A percentile compares a stretch with the other conserved stretches of the same genome.
Evolutionary conservation across 2,888 invertebrate genomes (phyloP).

Genomic region (Dichetophora obliterata): DNA sequence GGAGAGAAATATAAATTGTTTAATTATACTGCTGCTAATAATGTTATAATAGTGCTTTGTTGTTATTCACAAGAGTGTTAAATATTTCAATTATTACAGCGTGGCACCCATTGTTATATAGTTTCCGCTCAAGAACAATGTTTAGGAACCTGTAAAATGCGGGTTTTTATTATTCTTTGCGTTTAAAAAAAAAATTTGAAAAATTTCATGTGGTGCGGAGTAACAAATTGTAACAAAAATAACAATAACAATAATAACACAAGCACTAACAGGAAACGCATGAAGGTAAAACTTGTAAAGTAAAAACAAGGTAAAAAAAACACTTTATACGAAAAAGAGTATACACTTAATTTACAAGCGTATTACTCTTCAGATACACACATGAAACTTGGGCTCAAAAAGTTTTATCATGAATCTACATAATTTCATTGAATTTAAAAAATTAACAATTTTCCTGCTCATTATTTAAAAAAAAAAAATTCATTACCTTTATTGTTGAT

Average conservation of each 20-base stretch:
- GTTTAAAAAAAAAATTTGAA: neutral
- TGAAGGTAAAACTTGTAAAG: conserved; percentile 13
- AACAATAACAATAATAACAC: conserved; percentile 11
- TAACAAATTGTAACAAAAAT: conserved; percentile 9
- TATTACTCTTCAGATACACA: too few species aligned
- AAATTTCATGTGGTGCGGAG: neutral
- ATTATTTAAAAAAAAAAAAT: too few species aligned
- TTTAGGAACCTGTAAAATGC: neutral
- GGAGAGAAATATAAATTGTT: too few species aligned
- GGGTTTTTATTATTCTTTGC: conserved; percentile 21
- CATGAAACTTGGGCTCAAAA: too few species aligned
- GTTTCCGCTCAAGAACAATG: conserved; percentile 24
- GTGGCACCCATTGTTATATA: neutral
- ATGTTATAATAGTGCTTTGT: neutral
- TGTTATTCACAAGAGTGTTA: neutral
- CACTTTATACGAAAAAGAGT: neutral
- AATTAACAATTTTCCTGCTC: too few species aligned
- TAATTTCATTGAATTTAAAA: too few species aligned
- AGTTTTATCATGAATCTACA: too few species aligned
- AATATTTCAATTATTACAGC: conserved; percentile 7
- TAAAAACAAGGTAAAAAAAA: conserved; percentile 9
- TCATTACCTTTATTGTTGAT: too few species aligned
- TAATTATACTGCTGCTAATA: too few species aligned
- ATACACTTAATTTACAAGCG: neutral
- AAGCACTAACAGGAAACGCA: conserved; percentile 12